Conservation (phyloP, 2,113 vertebrate species). For the Puntigrus tetrazona region DNA sequence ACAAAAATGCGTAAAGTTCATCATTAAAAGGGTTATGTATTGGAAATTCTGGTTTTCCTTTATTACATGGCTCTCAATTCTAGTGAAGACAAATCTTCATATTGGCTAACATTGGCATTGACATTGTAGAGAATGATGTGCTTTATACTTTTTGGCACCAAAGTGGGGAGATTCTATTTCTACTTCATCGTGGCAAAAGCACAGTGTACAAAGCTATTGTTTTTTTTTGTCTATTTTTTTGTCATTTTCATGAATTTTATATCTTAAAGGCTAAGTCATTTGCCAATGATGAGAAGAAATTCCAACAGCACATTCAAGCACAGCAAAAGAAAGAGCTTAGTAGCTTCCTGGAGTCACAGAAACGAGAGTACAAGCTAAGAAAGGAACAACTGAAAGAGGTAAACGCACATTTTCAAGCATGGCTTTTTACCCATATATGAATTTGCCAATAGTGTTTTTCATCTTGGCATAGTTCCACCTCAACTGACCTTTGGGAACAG, state of each 20-base stretch:
- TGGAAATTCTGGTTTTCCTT: background rate
- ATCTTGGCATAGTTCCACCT: background rate
- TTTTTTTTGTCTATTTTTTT: background rate
- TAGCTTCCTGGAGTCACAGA: slow-evolving; percentile 96
- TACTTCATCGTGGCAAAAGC: background rate
- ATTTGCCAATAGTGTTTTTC: background rate
- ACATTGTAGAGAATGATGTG: background rate
- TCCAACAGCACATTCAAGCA: slow-evolving; percentile 96
- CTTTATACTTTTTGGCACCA: background rate
- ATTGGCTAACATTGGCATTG: no score
- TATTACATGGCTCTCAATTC: background rate
- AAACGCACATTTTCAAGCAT: background rate
- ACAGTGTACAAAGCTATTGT: background rate
- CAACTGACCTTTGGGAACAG: background rate
- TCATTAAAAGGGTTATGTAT: background rate
- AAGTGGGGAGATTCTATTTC: background rate
- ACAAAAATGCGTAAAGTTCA: background rate
- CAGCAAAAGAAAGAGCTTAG: slow-evolving; percentile 98
- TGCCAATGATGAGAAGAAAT: slow-evolving; percentile 96
- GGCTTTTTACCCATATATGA: background rate
- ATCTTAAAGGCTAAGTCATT: slow-evolving; percentile 88
- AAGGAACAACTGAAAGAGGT: slow-evolving; percentile 99
- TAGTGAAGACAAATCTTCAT: background rate
- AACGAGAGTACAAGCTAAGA: slow-evolving; percentile 96
- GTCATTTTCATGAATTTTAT: slow-evolving; percentile 51